Conservation (phyloP, 2,113 vertebrate species). For the Ursus arctos region DNA sequence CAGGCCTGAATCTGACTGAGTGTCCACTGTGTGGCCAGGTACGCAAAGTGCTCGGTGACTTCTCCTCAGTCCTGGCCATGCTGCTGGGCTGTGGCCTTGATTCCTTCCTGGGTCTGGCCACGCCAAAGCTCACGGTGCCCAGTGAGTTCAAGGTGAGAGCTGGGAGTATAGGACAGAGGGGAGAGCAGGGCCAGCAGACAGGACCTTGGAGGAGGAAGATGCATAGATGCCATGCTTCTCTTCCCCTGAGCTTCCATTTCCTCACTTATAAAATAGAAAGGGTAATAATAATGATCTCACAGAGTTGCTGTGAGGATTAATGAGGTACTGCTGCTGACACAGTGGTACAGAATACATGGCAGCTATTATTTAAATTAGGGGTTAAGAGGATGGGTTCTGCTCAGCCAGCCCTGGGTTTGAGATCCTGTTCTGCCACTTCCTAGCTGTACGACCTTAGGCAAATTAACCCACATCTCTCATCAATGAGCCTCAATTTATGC, state of each 20-base stretch:
- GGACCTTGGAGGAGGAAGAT: neutral
- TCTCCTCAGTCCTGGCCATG: conserved; percentile 89
- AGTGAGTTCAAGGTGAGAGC: conserved; percentile 88
- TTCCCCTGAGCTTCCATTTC: neutral
- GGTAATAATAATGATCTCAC: conserved; percentile 32
- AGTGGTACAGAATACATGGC: neutral
- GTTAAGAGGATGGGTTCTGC: conserved; percentile 1
- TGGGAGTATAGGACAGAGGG: neutral
- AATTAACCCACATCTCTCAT: conserved; percentile 48
- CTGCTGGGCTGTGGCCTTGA: conserved; percentile 87
- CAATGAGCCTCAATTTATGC: conserved; percentile 51
- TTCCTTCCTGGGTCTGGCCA: conserved; percentile 87
- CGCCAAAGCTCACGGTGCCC: conserved; percentile 90
- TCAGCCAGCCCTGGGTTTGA: conserved; percentile 1
- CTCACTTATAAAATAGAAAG: conserved; percentile 4
- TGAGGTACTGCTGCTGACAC: neutral
- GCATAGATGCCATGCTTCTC: neutral
- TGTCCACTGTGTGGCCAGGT: conserved; percentile 79
- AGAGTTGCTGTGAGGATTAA: neutral
- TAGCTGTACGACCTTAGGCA: neutral
- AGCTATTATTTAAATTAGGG: neutral
- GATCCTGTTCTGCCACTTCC: conserved; percentile 35
- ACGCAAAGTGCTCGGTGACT: conserved; percentile 87
- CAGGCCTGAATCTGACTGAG: neutral
- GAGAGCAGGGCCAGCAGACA: neutral